A percentile compares a stretch with the other conserved stretches of the same genome.
Evolutionary conservation across 2,888 invertebrate genomes (phyloP).

Genomic region (Cabera pusaria): DNA sequence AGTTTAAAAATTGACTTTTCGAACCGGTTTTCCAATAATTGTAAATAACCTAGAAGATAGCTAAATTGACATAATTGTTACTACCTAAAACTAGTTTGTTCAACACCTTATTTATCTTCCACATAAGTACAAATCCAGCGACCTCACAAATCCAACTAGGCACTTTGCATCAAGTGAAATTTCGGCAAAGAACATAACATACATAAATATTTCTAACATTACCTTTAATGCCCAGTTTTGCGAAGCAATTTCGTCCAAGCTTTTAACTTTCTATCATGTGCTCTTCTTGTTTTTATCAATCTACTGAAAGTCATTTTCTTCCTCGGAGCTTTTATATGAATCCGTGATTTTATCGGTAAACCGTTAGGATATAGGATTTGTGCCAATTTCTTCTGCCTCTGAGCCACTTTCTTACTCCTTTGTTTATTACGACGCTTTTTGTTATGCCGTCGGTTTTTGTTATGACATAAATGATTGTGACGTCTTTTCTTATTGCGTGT

Average conservation of each 20-base stretch:
- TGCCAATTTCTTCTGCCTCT: constrained; percentile 3
- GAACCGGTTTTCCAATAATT: no score
- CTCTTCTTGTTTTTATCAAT: constrained; percentile 11
- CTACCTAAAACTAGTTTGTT: no score
- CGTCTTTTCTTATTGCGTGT: no score
- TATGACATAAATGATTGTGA: not conserved
- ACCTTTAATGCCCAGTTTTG: not conserved
- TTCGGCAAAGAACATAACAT: no score
- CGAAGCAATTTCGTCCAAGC: constrained; percentile 4
- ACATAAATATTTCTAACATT: no score
- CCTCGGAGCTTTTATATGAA: constrained; percentile 3
- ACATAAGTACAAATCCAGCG: no score
- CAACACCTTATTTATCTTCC: no score
- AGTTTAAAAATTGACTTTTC: no score
- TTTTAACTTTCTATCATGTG: constrained; percentile 9
- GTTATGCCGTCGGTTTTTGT: not conserved
- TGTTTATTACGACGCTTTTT: constrained; percentile 4
- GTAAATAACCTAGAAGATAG: no score
- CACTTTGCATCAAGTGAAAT: no score
- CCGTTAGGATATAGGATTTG: constrained; percentile 16
- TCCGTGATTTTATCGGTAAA: not conserved
- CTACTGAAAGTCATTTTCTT: constrained; percentile 5
- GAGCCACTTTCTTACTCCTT: constrained; percentile 3
- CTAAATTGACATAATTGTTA: no score
- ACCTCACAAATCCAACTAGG: no score